Percentiles rank a stretch among this genome's conserved stretches.
phyloP scores from a whole-genome alignment of 2,113 vertebrate species.

The Plestiodon gilberti region DNA sequence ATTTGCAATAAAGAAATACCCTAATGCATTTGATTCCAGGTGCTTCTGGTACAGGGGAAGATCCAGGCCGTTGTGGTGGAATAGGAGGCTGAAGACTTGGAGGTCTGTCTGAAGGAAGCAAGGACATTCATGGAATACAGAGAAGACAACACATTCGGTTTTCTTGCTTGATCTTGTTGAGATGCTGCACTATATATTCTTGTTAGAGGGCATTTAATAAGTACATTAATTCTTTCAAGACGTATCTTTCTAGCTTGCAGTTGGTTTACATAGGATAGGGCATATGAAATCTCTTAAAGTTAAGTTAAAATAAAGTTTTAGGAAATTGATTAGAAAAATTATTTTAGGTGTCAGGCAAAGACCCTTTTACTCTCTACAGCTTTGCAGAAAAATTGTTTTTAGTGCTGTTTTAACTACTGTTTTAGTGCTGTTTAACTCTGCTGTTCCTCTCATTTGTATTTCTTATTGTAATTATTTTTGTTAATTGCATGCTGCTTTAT shows the following conservation, averaged over 20 bases:
- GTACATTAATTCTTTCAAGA: background rate
- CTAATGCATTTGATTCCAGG: slow-evolving; percentile 48
- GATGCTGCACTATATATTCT: background rate
- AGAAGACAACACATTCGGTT: background rate
- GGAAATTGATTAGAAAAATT: background rate
- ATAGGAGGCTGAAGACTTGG: slow-evolving; percentile 77
- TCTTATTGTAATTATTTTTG: no score
- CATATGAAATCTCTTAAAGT: background rate
- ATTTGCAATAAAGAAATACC: slow-evolving; percentile 58
- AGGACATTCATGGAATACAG: background rate
- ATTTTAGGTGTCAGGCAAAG: no score
- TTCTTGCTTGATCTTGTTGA: background rate
- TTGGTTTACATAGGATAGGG: background rate
- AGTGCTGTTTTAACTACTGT: no score
- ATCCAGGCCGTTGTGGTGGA: slow-evolving; percentile 78
- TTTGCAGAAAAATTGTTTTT: no score
- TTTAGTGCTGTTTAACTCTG: no score
- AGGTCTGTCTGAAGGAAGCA: slow-evolving; percentile 70
- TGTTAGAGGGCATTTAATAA: background rate
- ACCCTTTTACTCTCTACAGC: no score
- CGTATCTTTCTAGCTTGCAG: background rate
- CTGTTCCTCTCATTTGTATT: no score
- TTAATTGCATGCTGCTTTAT: no score
- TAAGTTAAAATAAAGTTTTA: background rate
- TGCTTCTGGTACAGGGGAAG: slow-evolving; percentile 51